Conservation (phyloP, 2,888 invertebrate genomes). For the Lamellibrachia columna region DNA sequence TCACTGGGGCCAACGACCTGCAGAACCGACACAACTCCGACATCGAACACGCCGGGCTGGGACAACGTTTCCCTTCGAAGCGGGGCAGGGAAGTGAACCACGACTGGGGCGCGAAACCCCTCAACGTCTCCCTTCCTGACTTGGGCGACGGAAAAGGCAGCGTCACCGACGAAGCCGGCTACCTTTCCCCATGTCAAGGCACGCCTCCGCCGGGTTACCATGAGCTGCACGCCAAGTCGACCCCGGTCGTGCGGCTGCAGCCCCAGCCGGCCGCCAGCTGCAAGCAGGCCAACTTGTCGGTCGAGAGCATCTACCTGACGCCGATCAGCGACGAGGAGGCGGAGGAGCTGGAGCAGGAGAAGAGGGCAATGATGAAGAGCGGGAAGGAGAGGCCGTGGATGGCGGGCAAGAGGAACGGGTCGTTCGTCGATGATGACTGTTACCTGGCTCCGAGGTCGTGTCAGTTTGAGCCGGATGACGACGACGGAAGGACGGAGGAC, state of each 20-base stretch:
- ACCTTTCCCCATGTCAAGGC: conserved; percentile 21
- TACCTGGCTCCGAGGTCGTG: neutral
- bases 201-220: conserved; percentile 25
- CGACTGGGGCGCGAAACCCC: conserved; percentile 20
- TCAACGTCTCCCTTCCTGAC: neutral
- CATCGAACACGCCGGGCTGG: neutral
- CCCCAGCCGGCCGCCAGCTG: neutral
- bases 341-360: neutral
- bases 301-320: neutral
- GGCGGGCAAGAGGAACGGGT: neutral
- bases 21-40: neutral
- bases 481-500: neutral
- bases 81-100: conserved; percentile 25
- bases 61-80: conserved; percentile 24
- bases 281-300: conserved; percentile 1
- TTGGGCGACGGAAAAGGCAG: neutral
- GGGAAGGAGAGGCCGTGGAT: neutral
- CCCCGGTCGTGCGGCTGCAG: neutral
- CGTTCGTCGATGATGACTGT: neutral
- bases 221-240: conserved; percentile 19
- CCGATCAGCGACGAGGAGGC: conserved; percentile 16
- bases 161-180: neutral
- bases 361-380: neutral
- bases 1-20: neutral
- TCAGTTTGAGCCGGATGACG: neutral